Conservation (phyloP, 2,888 invertebrate species). For the Amiota mariae region DNA sequence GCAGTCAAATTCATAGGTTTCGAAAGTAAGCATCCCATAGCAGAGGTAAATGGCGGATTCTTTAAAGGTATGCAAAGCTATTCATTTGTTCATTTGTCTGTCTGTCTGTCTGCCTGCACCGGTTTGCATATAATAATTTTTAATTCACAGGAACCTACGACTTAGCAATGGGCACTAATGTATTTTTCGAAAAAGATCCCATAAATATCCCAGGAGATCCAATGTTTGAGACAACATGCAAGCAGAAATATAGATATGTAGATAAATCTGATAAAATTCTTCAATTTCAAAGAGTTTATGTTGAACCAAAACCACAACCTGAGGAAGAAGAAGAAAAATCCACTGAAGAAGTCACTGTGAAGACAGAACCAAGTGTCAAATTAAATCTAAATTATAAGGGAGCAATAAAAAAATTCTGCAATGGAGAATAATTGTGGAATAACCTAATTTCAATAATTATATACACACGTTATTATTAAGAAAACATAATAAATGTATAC, state of each 20-base stretch:
- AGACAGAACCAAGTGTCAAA: constrained; percentile 38
- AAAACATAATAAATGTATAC: neutral
- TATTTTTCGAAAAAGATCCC: constrained; percentile 82
- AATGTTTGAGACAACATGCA: constrained; percentile 77
- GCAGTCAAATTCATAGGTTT: constrained; percentile 76
- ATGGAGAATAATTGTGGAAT: constrained; percentile 38
- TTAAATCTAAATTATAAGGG: constrained; percentile 68
- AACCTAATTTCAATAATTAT: too few relatives aligned
- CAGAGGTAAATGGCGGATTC: constrained; percentile 81
- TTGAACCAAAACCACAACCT: constrained; percentile 63
- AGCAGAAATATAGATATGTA: constrained; percentile 76
- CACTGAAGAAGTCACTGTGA: neutral
- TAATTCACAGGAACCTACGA: constrained; percentile 78
- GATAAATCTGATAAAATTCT: constrained; percentile 80
- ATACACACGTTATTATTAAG: neutral
- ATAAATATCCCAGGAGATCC: constrained; percentile 74
- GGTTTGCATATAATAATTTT: neutral
- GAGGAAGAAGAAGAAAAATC: constrained; percentile 7
- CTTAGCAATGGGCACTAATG: constrained; percentile 81
- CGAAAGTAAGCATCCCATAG: constrained; percentile 78
- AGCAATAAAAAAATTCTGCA: constrained; percentile 65
- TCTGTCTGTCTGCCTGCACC: neutral
- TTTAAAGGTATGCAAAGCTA: constrained; percentile 74
- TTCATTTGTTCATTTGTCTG: neutral
- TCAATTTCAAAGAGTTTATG: constrained; percentile 80